These are phyloP conservation scores for Kradibia gibbosae DNA, from an alignment of 1,140 invertebrate genomes.

Conservation along the genomic window DNA sequence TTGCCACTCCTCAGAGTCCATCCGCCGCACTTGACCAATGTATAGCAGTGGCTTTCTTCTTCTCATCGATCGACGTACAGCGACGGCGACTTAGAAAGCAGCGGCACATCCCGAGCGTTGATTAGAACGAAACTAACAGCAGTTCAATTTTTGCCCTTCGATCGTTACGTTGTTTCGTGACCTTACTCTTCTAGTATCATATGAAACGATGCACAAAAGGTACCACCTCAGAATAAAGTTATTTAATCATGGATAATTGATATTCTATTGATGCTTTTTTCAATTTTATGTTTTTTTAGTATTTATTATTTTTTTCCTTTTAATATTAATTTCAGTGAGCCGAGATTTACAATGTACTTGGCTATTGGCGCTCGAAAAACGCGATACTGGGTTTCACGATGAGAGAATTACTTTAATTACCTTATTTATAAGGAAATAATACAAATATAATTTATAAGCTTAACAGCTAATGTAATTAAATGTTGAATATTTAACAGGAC, in stretches of 20 bases:
- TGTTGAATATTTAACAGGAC: neutral
- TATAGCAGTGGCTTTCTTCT: slow-evolving; percentile 31
- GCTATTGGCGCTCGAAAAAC: neutral
- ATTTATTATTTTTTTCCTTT: slow-evolving; percentile 1
- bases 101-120: slow-evolving; percentile 39
- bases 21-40: too few relatives aligned
- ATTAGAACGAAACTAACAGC: slow-evolving; percentile 41
- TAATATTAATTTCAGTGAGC: slow-evolving; percentile 16
- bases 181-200: slow-evolving; percentile 8
- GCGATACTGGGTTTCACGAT: neutral
- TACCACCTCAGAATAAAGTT: slow-evolving; percentile 14
- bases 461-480: neutral
- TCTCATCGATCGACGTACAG: slow-evolving; percentile 51
- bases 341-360: neutral
- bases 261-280: slow-evolving; percentile 5
- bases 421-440: neutral
- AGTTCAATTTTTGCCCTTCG: slow-evolving; percentile 48
- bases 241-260: slow-evolving; percentile 31
- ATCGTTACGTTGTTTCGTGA: slow-evolving; percentile 44
- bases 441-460: neutral
- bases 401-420: slow-evolving; percentile 26
- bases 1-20: too few relatives aligned
- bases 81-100: neutral
- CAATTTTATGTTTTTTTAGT: neutral
- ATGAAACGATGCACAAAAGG: slow-evolving; percentile 14